Base-by-base conservation (phyloP, 1,140 invertebrate species). In the Monochamus saltuarius region DNA sequence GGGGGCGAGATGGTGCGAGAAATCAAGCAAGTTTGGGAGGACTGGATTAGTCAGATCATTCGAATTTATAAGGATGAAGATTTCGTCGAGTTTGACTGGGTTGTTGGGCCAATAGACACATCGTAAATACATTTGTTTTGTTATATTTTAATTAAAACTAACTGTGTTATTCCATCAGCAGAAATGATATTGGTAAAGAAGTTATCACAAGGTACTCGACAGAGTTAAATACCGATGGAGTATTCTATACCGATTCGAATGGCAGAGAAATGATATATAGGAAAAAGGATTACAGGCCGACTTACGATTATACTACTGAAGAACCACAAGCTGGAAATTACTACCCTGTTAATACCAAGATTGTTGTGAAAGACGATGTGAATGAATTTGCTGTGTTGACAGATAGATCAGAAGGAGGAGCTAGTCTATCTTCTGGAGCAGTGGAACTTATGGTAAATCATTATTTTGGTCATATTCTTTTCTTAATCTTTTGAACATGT, bases 51-150 rank as follows among this genome's bases (percentile, higher is more conserved):
- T 17, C 90, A 97, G 80, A 84, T 90, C 0, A 81, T 95, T 34
- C 77, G 94, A 53, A 66, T 95, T 0, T 92, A 93, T 62, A 80
- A 83, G 0, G 78, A 75, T 4, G 80, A 85, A 39, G 81, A 86
- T 55, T 80, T 83, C 38, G 79, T 93, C 0, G 94, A 98, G 77
- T 86, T 97, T 53, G 89, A 97, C 69, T 99, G 94, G 93, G 78
- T 95, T 0, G 83, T 98, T 61, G 97, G 96, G 22, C 94, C 96
- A 0, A 93, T 99, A 64, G 94, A 95, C 7, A 80, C 90, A 6
- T 78, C 84, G 89, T 91, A 79, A 84, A 80, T 71, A 34, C 50
- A 37, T n/a, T 29, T 2, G 46, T 6, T 51, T n/a, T 29, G 22
- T 29, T 29, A n/a, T n/a, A n/a, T n/a, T n/a, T n/a, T n/a, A n/a